Evolutionary conservation across 1,140 invertebrate genomes (phyloP), one percentile per base, ranked within the genome.

Genomic region (Brachionus paranguensis): DNA sequence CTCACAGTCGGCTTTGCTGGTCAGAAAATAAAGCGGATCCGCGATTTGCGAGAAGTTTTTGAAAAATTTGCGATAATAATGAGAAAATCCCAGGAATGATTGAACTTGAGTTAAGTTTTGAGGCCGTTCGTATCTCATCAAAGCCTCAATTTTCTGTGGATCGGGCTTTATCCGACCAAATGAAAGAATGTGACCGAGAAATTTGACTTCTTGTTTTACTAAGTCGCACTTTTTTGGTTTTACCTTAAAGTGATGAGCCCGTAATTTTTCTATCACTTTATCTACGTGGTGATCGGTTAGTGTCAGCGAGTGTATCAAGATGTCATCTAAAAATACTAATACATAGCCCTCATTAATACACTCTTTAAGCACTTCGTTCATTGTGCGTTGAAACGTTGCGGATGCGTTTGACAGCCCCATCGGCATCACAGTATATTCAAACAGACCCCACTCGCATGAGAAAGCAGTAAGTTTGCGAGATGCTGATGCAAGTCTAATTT

Each of bases 401-500:
- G 50, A 10, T 33, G 74, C 17, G 24, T 78, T 78, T 12, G 74
- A 27, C 6, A 78, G 17, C 12, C 74, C 74, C 74, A 78, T 78
- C 20, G 41, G 74, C 74, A 78, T 78, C 7, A 50, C 74, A n/a
- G 45, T 78, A 12, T 45, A 78, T 78, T 78, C 74, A 20, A 14
- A 78, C 29, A 78, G 12, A 0, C 74, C 74, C 6, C 33, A 37
- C 33, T 37, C 33, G 33, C 33, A 37, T 37, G 33, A 37, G 33
- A 37, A 37, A 37, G 33, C 33, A 5, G 33, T 37, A 5, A 37
- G 33, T 37, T 37, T 37, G 33, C 33, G 33, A 37, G 33, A 37
- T 37, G 33, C 33, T 3, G 33, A 37, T 37, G 4, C 33, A 37
- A 37, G 33, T 37, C 33, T 37, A 37, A 37, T 37, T 37, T 37